Base-by-base conservation (phyloP, 2,113 vertebrate genomes). In the Thymallus thymallus region DNA sequence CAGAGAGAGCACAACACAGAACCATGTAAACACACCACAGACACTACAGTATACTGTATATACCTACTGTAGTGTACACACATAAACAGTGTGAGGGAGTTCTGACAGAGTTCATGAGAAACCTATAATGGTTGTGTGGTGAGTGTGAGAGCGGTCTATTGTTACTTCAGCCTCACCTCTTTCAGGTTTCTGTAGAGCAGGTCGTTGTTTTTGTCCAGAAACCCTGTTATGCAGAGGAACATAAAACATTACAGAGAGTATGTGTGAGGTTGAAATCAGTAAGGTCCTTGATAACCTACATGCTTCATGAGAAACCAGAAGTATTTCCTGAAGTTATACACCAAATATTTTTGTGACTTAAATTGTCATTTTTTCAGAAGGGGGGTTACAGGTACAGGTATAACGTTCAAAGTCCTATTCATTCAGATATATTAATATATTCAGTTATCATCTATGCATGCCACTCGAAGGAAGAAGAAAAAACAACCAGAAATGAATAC, bases 181-280 rank as follows among this genome's bases (percentile, higher is more conserved):
- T 98, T 99, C 75, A 98, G 91, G 90, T 96, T 98, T 81, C 98
- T 92, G 91, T 96, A 98, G 45, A 99, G 94, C 72, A 95, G 94
- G 82, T 99, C 96, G 0, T 98, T 99, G 91, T 99, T 99, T 89
- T 98, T 99, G 80, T 99, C 97, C 58, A 99, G 87, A 88, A 99
- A 99, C 70, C 98, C 98, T 99, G 78, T 41, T 7, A 41, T 41
- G 35, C 35, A 2, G 70, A 80, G 12, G 35, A 56, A 61, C 30
- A 41, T 14, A 65, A 26, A 61, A 61, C 5, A 18, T 18, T 10
- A 80, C 9, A 70, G 5, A 0, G 5, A 29, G 29, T 46, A 16
- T 0, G 9, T 12, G 12, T 32, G 41, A 71, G 29, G 74, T 64
- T 55, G 51, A 74, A 70, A 64, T 69, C 9, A 45, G 41, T 23